Conservation (phyloP, 2,888 invertebrate genomes). For the Drosophila paracracens region DNA sequence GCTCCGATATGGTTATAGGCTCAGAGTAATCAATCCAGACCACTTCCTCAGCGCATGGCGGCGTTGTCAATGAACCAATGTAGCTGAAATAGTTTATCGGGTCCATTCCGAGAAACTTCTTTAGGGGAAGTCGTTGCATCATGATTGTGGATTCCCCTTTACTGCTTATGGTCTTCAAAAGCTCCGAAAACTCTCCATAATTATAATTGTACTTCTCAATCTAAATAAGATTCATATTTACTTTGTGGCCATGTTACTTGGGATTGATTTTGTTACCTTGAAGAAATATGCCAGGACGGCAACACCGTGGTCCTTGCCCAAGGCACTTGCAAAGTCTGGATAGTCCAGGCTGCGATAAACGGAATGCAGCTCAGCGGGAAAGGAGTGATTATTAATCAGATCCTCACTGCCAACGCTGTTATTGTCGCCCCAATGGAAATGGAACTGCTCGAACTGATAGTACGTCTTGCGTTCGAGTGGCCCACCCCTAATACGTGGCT, state of each 20-base stretch:
- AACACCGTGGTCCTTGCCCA: constrained; percentile 90
- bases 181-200: constrained; percentile 61
- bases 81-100: constrained; percentile 92
- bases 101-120: constrained; percentile 86
- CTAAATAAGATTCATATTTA: constrained; percentile 82
- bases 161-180: constrained; percentile 79
- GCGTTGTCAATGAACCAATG: constrained; percentile 93
- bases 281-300: constrained; percentile 92
- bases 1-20: constrained; percentile 89
- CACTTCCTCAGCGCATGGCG: constrained; percentile 93
- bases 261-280: constrained; percentile 86
- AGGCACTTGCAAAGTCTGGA: constrained; percentile 87
- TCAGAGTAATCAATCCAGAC: constrained; percentile 93
- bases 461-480: constrained; percentile 86
- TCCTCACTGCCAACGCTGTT: constrained; percentile 91
- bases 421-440: constrained; percentile 92
- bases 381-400: constrained; percentile 76
- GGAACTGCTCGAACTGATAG: constrained; percentile 89
- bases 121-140: constrained; percentile 86
- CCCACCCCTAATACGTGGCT: constrained; percentile 88
- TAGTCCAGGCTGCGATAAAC: constrained; percentile 91
- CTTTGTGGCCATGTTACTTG: too few relatives aligned
- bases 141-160: constrained; percentile 86
- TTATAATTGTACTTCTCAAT: constrained; percentile 84
- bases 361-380: constrained; percentile 91